Conservation (phyloP, 2,797 vertebrate genomes). For the Sebastes vulpes region DNA sequence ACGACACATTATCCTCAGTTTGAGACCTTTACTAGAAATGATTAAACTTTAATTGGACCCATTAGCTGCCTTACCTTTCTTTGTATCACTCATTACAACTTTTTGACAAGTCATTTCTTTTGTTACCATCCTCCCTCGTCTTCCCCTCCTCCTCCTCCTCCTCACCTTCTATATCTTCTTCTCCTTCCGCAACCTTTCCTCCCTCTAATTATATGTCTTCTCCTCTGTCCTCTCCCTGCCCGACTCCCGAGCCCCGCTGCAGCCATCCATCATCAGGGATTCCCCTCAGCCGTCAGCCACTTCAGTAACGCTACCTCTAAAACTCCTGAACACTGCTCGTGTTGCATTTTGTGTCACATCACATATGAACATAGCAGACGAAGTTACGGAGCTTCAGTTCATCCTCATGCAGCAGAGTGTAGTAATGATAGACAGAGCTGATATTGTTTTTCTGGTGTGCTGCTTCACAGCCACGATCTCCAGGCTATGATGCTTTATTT, state of each 20-base stretch:
- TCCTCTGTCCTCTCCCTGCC: not conserved
- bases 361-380: not conserved
- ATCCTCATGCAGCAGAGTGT: not conserved
- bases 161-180: not conserved
- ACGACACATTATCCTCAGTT: conserved; percentile 15
- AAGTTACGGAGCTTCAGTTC: not conserved
- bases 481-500: not conserved
- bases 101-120: conserved; percentile 16
- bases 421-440: not conserved
- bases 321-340: not conserved
- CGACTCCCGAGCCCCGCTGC: not conserved
- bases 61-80: not conserved
- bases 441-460: conserved; percentile 19
- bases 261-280: not conserved
- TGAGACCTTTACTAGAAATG: conserved; percentile 15
- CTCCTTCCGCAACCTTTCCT: not conserved
- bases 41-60: conserved; percentile 41
- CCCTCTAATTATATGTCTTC: not conserved
- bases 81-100: conserved; percentile 5
- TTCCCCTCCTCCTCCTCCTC: not conserved
- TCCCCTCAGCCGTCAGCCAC: not conserved
- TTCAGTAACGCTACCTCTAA: not conserved
- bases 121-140: not conserved
- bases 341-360: not conserved
- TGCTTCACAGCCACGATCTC: not conserved